Percentiles rank a stretch among this genome's conserved stretches.
phyloP scores from a whole-genome alignment of 2,888 invertebrate species.

The Ditula angustiorana region DNA sequence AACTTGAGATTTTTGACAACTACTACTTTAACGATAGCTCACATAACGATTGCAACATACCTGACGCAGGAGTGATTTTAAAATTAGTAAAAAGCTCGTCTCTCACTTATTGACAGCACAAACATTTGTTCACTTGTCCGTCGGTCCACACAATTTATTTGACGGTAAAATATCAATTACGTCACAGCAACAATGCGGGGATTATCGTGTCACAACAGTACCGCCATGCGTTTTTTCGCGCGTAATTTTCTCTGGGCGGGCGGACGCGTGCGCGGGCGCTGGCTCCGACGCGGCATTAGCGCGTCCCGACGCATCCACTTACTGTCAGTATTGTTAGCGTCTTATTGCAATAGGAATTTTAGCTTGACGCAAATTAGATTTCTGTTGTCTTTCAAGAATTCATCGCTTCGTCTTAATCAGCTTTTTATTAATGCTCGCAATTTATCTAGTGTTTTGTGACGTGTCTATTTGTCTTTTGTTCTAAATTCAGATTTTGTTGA shows the following conservation, averaged over 20 bases:
- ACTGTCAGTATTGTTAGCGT: slow-evolving; percentile 67
- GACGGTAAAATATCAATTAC: slow-evolving; percentile 41
- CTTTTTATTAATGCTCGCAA: slow-evolving; percentile 31
- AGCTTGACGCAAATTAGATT: slow-evolving; percentile 31
- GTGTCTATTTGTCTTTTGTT: slow-evolving; percentile 22
- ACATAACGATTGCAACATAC: slow-evolving; percentile 49
- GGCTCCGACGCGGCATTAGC: slow-evolving; percentile 72
- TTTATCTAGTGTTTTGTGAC: slow-evolving; percentile 28
- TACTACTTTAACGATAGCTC: neutral
- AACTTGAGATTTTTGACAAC: neutral
- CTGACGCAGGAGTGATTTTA: slow-evolving; percentile 49
- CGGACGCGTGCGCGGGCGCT: slow-evolving; percentile 82
- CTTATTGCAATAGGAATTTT: slow-evolving; percentile 60
- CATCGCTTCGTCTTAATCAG: slow-evolving; percentile 34
- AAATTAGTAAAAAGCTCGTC: slow-evolving; percentile 54
- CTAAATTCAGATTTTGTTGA: neutral
- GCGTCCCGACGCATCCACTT: slow-evolving; percentile 64
- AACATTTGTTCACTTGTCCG: slow-evolving; percentile 66
- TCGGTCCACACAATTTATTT: slow-evolving; percentile 50
- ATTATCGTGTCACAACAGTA: slow-evolving; percentile 41
- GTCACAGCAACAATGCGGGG: slow-evolving; percentile 40
- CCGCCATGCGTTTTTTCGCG: slow-evolving; percentile 37
- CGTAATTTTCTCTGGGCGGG: slow-evolving; percentile 65
- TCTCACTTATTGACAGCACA: slow-evolving; percentile 69
- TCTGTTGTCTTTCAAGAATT: slow-evolving; percentile 35